These are phyloP conservation scores for Gymnoscelis rufifasciata DNA, from an alignment of 2,888 invertebrate genomes.

Conservation along the genomic window DNA sequence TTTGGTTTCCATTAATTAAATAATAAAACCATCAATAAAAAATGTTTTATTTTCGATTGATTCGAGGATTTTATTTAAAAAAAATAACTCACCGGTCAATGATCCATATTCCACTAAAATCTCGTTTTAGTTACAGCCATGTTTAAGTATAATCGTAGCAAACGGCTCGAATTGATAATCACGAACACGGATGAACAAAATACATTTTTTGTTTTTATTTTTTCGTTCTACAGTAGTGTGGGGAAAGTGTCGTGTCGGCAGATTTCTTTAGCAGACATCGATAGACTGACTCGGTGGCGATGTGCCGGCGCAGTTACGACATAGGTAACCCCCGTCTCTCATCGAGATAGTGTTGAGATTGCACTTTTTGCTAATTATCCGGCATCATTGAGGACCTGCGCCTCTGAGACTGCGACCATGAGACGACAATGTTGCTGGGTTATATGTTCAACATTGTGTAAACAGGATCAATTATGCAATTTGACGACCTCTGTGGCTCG, in stretches of 20 bases:
- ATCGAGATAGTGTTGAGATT: constrained; percentile 35
- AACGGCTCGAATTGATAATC: constrained; percentile 5
- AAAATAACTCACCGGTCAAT: constrained; percentile 18
- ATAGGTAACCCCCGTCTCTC: constrained; percentile 36
- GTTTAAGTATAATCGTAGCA: constrained; percentile 1
- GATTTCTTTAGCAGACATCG: constrained; percentile 60
- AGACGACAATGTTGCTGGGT: neutral
- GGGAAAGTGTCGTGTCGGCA: constrained; percentile 60
- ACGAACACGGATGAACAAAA: constrained; percentile 17
- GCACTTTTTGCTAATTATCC: constrained; percentile 19
- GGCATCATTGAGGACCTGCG: neutral
- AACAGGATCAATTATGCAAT: no score
- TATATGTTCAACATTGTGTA: no score
- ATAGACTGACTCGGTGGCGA: constrained; percentile 50
- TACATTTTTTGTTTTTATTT: constrained; percentile 17
- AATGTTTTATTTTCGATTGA: no score
- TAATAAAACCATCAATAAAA: no score
- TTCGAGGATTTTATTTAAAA: neutral
- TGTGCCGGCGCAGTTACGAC: constrained; percentile 48
- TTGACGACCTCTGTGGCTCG: no score
- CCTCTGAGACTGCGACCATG: no score
- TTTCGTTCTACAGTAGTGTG: constrained; percentile 40
- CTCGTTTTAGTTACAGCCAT: neutral
- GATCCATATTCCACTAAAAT: constrained; percentile 19
- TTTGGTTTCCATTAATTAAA: no score